Conservation (phyloP, 2,888 invertebrate genomes). For the Micoletzkya japonica region DNA sequence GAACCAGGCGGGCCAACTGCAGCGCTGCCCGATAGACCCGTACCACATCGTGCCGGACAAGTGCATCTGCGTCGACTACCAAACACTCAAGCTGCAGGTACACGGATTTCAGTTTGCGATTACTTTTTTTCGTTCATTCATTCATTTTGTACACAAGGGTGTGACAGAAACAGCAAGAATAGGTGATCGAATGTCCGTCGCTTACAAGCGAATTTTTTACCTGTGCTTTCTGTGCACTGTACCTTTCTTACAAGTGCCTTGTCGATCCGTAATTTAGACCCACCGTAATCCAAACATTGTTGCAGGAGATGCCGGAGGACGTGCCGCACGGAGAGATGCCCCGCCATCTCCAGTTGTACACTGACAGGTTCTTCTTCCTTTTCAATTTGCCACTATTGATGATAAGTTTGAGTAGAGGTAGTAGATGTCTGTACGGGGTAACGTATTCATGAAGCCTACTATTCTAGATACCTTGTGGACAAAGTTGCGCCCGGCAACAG, state of each 20-base stretch:
- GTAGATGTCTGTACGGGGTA: too few relatives aligned
- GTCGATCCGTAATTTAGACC: constrained; percentile 68
- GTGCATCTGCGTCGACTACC: constrained; percentile 95
- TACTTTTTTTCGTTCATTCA: background rate
- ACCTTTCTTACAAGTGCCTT: constrained; percentile 74
- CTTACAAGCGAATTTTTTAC: too few relatives aligned
- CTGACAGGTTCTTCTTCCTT: constrained; percentile 70
- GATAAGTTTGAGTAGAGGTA: too few relatives aligned
- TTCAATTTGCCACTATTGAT: constrained; percentile 17
- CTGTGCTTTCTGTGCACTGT: too few relatives aligned
- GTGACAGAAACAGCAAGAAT: too few relatives aligned
- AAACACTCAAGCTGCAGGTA: constrained; percentile 76
- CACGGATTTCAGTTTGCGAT: too few relatives aligned
- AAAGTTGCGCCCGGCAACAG: constrained; percentile 92
- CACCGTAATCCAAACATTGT: background rate
- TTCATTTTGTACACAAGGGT: too few relatives aligned
- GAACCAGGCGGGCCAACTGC: constrained; percentile 82
- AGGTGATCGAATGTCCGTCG: too few relatives aligned
- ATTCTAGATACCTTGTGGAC: constrained; percentile 79
- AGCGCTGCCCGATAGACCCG: constrained; percentile 93
- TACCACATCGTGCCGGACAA: constrained; percentile 97
- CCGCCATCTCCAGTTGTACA: constrained; percentile 88
- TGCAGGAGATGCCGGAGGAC: constrained; percentile 88
- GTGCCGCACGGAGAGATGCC: constrained; percentile 98
- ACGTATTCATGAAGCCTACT: too few relatives aligned